Base-by-base conservation (phyloP, 2,888 invertebrate genomes). In the Villa cingulata region DNA sequence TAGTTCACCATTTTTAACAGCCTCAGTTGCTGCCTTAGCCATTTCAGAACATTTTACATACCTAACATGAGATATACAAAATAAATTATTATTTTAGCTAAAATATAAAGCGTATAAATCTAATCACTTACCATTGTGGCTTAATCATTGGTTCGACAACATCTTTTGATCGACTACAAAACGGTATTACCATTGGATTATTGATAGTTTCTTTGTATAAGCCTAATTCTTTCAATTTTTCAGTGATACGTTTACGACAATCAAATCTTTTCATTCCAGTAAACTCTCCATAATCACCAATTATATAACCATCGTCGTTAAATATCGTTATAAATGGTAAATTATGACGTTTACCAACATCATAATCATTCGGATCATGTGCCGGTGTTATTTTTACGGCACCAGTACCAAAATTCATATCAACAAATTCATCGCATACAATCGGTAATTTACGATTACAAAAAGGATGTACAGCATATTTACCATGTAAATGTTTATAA, bases 371-470 rank as follows among this genome's bases (percentile, higher is more conserved):
- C 34, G 82, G 86, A 68, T 98, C 96, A 68, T 98, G 98, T 3
- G 94, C 96, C 0, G 98, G 97, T 2, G 97, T 97, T 51, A 99
- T 90, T 72, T 99, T 99, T 0, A 98, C 98, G 50, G 95, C 96
- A 56, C 97, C 96, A 46, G 96, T 97, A 59, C 98, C 98, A 66
- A 97, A 99, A 51, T 78, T 78, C 72, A 82, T 84, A 59, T 98
- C 97, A 1, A 99, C 98, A 63, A 89, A 95, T 2, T 86, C 83
- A 64, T 99, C 98, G 41, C 81, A 79, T 15, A 99, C 77, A 56
- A 99, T 81, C 0, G 94, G 92, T 54, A 99, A 70, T 52, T 76
- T 77, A 48, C 94, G 77, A 46, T 82, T 73, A 50, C 83, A 74
- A 66, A 98, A 89, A 0, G 98, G 97, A 76, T 99, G 98, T 38